Evolutionary conservation across 2,888 invertebrate genomes (phyloP), one percentile per base, ranked within the genome.

Genomic region (Mongoloraphidia duomilia): DNA sequence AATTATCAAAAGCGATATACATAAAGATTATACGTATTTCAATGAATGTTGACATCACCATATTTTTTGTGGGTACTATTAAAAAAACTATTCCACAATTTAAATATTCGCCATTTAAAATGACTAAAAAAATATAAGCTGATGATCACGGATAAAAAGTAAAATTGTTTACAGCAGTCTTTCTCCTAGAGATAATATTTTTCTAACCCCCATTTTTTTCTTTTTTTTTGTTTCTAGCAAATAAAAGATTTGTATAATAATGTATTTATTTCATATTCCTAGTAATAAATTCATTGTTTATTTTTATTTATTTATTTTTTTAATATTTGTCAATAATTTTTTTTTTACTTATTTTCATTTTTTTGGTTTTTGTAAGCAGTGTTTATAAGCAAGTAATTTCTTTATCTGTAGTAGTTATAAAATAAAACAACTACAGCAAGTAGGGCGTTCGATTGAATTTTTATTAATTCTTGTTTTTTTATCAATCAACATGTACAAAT

Each of bases 261-360:
- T 42, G 42, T 42, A 42, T 17, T 26, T 42, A 14, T 13, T 13
- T 39, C 39, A 39, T 42, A 42, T 42, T 42, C 33, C 42, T 42
- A 42, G 42, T 62, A 65, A 64, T 67, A 68, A 67, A 66, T 68
- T 68, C 68, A 67, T 68, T 68, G 67, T 68, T 67, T 42, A 33
- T 42, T 42, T 42, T 14, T 42, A 11, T 42, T 42, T 42, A 14
- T 26, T 42, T 42, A 33, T 12, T 42, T 42, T 42, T 68, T 57
- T 63, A 59, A 66, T 66, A 65, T 65, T 66, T 66, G 65, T 67
- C 66, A 65, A 67, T 66, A 50, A 49, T 44, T 46, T 47, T 49
- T 34, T 41, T 48, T 50, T 49, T 51, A 52, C 49, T 58, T 61
- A 60, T 58, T 58, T 58, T 56, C 56, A 56, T 56, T 56, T 55